Base-by-base conservation (phyloP, 2,797 vertebrate genomes). In the Alosa sapidissima region DNA sequence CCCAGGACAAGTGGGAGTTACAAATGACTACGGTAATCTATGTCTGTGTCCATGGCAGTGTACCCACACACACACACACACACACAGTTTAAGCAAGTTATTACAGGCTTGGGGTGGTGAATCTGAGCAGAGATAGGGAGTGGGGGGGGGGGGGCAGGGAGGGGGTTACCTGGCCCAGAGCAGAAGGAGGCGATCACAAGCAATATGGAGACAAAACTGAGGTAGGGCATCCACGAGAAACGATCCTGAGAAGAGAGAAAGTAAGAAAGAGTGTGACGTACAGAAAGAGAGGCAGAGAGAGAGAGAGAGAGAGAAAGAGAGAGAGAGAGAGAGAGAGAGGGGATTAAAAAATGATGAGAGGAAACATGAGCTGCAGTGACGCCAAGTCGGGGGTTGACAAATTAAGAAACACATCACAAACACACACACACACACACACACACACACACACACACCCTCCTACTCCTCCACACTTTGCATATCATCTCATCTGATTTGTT, bases 141-240 rank as follows among this genome's bases (percentile, higher is more conserved):
- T 72, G 60, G 8, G 60, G 1, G 41, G 1, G 41, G n/a, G n/a
- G 1, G 28, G 28, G 65, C 13, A 11, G 10, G n/a, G 7, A 14
- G n/a, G 55, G 58, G n/a, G 3, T 84, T 97, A 99, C 98, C 98
- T 96, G 98, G 98, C 48, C 98, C 97, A 0, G 97, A 98, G 94
- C 98, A 99, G 92, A 99, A 99, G 0, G 97, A 96, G 0, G 97
- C 97, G 36, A 99, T 99, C 92, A 98, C 93, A 86, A 95, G 96
- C 88, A 99, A 93, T 88, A 99, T 96, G 88, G 96, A 97, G 91
- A 93, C 14, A 84, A 97, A 97, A 86, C 97, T 99, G 91, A 98
- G 94, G 92, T 98, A 98, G 1, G 97, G 96, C 94, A 99, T 92
- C 98, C 98, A 99, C 1, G 92, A 55, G 10, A 94, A 93, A 0